A percentile compares a stretch with the other conserved stretches of the same genome.
Evolutionary conservation across 2,888 invertebrate species (phyloP).

Genomic region (Heliconius ethilla): DNA sequence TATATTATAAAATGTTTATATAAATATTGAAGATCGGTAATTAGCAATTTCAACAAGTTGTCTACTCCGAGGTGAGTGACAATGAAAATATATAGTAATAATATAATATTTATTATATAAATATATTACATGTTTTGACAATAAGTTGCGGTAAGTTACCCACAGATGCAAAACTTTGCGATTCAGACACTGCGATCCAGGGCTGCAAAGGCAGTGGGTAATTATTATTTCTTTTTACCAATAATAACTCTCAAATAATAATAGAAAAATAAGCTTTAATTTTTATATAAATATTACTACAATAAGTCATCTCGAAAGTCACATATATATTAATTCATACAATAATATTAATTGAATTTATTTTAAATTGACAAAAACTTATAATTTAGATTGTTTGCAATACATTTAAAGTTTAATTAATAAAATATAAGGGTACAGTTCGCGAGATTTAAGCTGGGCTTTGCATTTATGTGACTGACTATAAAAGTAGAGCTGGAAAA

Average conservation of each 20-base stretch:
- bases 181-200: conserved; percentile 12
- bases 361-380: neutral
- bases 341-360: neutral
- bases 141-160: neutral
- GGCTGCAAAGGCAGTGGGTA: conserved; percentile 9
- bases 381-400: neutral
- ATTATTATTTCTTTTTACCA: neutral
- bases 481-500: no score
- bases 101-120: neutral
- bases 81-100: neutral
- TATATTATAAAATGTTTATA: no score
- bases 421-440: no score
- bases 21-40: no score
- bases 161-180: neutral
- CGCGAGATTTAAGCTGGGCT: no score
- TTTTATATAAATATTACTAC: no score
- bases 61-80: no score
- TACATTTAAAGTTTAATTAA: no score
- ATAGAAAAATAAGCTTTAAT: neutral
- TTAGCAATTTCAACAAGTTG: no score
- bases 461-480: no score
- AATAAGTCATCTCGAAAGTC: no score
- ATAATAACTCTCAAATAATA: neutral
- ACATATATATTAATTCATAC: neutral
- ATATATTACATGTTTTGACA: neutral